A percentile compares a stretch with the other conserved stretches of the same genome.
Evolutionary conservation across 2,888 invertebrate species (phyloP).

Genomic region (Ypsolopha scabrella): DNA sequence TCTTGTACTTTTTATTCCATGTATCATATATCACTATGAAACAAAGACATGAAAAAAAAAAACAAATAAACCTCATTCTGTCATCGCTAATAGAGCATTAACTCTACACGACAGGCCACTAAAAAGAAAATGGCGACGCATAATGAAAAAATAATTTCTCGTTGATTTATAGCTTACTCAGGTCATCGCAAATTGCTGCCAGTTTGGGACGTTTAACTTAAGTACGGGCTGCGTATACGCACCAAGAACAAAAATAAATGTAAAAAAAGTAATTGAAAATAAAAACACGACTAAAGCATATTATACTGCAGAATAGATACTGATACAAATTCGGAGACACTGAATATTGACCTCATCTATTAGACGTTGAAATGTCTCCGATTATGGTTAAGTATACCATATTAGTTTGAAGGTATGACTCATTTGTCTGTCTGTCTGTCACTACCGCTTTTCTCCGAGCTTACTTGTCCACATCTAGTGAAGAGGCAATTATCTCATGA

Average conservation of each 20-base stretch:
- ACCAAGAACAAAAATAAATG: constrained; percentile 7
- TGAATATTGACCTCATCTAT: too few relatives aligned
- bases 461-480: too few relatives aligned
- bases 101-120: constrained; percentile 25
- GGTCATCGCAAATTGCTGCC: constrained; percentile 52
- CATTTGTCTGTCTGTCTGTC: too few relatives aligned
- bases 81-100: constrained; percentile 52
- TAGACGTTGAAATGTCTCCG: too few relatives aligned
- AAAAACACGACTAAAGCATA: too few relatives aligned
- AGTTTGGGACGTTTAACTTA: constrained; percentile 66
- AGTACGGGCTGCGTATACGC: constrained; percentile 51
- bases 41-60: constrained; percentile 5
- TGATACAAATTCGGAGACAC: too few relatives aligned
- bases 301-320: too few relatives aligned
- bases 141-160: constrained; percentile 66
- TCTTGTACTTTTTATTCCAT: too few relatives aligned
- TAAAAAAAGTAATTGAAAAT: neutral
- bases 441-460: too few relatives aligned
- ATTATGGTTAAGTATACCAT: too few relatives aligned
- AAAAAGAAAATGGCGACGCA: constrained; percentile 13
- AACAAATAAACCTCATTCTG: constrained; percentile 3
- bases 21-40: constrained; percentile 7
- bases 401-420: too few relatives aligned
- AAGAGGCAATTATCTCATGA: too few relatives aligned
- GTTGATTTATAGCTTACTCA: constrained; percentile 68